A percentile compares a stretch with the other conserved stretches of the same genome.
Conservation (phyloP, 1,140 invertebrate species). For the Brachystomella parvula region DNA sequence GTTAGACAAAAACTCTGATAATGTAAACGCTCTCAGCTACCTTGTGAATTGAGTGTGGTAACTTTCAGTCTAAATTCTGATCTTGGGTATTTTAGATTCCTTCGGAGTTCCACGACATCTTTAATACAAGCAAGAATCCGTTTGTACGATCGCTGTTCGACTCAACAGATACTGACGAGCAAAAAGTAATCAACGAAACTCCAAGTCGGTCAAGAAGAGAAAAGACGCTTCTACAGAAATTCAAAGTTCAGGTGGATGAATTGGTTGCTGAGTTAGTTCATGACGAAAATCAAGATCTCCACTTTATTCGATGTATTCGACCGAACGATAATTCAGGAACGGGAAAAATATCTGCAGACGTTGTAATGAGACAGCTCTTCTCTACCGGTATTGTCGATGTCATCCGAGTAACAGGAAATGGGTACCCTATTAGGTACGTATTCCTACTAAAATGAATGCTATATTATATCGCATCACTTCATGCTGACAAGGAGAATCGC, state of each 20-base stretch:
- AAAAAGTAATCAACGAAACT: background rate
- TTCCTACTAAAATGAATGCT: background rate
- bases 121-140: slow-evolving; percentile 16
- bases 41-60: too few relatives aligned
- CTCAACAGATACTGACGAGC: background rate
- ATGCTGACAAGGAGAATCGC: background rate
- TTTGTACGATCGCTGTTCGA: slow-evolving; percentile 5
- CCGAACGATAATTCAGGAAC: slow-evolving; percentile 19
- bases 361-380: slow-evolving; percentile 23
- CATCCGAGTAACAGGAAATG: slow-evolving; percentile 29
- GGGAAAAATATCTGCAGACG: slow-evolving; percentile 11
- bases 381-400: slow-evolving; percentile 29
- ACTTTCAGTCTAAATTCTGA: background rate
- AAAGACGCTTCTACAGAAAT: slow-evolving; percentile 27
- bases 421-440: slow-evolving; percentile 26
- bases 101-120: slow-evolving; percentile 24
- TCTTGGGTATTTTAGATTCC: slow-evolving; percentile 21
- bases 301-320: slow-evolving; percentile 31
- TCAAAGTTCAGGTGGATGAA: slow-evolving; percentile 28
- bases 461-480: background rate
- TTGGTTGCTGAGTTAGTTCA: slow-evolving; percentile 14
- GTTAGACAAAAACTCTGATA: slow-evolving; percentile 45
- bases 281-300: slow-evolving; percentile 24
- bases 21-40: slow-evolving; percentile 38
- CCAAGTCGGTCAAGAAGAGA: background rate